Base-by-base conservation (phyloP, 2,888 invertebrate genomes). In the Lepidocyrtoides sp. region DNA sequence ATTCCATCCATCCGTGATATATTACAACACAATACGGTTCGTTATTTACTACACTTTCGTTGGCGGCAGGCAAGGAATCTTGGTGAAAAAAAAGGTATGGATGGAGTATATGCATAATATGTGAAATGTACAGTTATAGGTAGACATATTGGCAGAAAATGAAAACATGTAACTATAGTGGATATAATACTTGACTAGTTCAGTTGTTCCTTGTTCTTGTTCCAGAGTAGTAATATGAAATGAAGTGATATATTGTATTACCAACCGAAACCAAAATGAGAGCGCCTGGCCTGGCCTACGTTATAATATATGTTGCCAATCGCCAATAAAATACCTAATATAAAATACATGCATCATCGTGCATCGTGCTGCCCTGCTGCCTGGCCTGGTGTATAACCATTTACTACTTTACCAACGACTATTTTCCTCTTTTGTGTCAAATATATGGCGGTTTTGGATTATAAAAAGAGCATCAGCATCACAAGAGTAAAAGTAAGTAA, bases 1-100 rank as follows among this genome's bases (percentile, higher is more conserved):
- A 17, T 44, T 86, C 81, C 81, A 88, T 60, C 81, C 88, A 79
- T 81, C 72, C 85, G 81, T 88, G 79, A 88, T 88, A 88, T 87
- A 87, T 87, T 87, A n/a, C n/a, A n/a, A 87, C 86, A 72, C 72
- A 87, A 87, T 87, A 72, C 57, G 79, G 86, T 48, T 87, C 51
- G 75, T 63, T 66, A 23, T 85, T 85, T 57, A 48, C 72, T 72
- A 48, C 20, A 48, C n/a, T 36, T 83, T 85, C 57, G 57, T 44
- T 72, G 44, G 72, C 23, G 44, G n/a, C n/a, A 3, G 2, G 3
- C 66, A n/a, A n/a, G n/a, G n/a, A 1, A 14, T 51, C 4, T 32
- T 66, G 20, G 36, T 63, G 14, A 8, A 29, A 63, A 8, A 32
- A 69, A 36, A 36, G 69, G 29, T 36, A 41, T 17, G 57, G 20